A percentile compares a stretch with the other conserved stretches of the same genome.
These are phyloP conservation scores for Ischnura elegans DNA, from an alignment of 2,888 invertebrate genomes.

Conservation along the genomic window DNA sequence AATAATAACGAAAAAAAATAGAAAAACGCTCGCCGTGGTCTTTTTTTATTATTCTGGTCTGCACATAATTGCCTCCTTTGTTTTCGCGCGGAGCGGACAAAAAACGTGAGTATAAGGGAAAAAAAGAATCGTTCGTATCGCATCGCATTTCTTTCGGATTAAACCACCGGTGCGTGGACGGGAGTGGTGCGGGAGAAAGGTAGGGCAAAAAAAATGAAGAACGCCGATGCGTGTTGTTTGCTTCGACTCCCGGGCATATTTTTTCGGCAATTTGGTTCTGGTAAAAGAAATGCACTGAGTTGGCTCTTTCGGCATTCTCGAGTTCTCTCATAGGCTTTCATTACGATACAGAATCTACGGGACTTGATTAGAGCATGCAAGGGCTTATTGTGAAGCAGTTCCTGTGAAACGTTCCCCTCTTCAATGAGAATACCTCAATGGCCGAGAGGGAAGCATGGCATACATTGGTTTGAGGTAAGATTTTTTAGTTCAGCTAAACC, in stretches of 20 bases:
- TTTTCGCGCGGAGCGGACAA: slow-evolving; percentile 8
- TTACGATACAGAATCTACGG: neutral
- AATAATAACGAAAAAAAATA: neutral
- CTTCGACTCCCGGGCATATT: neutral
- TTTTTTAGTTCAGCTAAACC: too few relatives aligned
- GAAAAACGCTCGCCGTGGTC: neutral
- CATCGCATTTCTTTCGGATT: slow-evolving; percentile 38
- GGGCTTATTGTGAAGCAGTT: neutral
- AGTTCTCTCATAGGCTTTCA: neutral
- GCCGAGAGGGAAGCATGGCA: too few relatives aligned
- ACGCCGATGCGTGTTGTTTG: neutral
- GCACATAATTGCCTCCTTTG: slow-evolving; percentile 38
- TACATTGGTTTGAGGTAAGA: too few relatives aligned
- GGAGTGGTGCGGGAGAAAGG: neutral
- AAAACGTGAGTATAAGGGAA: neutral
- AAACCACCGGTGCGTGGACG: slow-evolving; percentile 24
- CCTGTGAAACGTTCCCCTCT: neutral
- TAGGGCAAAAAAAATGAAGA: neutral
- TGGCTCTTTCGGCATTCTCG: neutral
- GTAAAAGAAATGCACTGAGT: slow-evolving; percentile 15
- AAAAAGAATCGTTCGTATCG: neutral
- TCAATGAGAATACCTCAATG: too few relatives aligned
- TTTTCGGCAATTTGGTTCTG: slow-evolving; percentile 11
- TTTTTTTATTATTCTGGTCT: neutral
- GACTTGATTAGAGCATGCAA: neutral